Evolutionary conservation across 2,888 invertebrate genomes (phyloP).

Genomic region (Philhelius pedissequus): DNA sequence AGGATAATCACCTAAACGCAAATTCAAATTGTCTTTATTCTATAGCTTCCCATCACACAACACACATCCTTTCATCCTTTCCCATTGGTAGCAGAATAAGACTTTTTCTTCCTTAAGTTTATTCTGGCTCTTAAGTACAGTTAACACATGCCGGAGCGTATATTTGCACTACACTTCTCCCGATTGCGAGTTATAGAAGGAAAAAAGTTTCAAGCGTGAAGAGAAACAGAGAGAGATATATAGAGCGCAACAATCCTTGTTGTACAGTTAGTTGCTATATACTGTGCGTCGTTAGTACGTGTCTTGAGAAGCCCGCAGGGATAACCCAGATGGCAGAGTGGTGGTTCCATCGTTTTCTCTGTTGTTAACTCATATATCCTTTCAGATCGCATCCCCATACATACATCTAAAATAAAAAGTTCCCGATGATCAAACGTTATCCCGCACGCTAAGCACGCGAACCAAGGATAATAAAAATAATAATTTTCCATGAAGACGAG

Average conservation of each 20-base stretch:
- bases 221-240: not conserved
- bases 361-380: slow-evolving; percentile 42
- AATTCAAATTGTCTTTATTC: slow-evolving; percentile 1
- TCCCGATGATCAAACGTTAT: slow-evolving; percentile 59
- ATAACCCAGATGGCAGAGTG: slow-evolving; percentile 32
- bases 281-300: slow-evolving; percentile 22
- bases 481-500: slow-evolving; percentile 40
- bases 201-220: slow-evolving; percentile 21
- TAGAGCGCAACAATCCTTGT: slow-evolving; percentile 48
- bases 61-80: not conserved
- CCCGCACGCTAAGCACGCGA: slow-evolving; percentile 31
- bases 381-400: slow-evolving; percentile 22
- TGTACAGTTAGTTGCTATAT: not conserved
- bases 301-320: slow-evolving; percentile 38
- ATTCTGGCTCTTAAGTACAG: not conserved
- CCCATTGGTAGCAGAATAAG: not conserved
- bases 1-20: slow-evolving; percentile 10
- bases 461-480: slow-evolving; percentile 38
- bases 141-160: slow-evolving; percentile 16
- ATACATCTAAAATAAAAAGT: not conserved
- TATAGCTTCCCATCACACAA: not conserved
- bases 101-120: slow-evolving; percentile 36
- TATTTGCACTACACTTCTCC: slow-evolving; percentile 24
- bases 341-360: slow-evolving; percentile 2
- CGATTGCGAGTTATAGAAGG: not conserved